Evolutionary conservation across 2,888 invertebrate species (phyloP).

Genomic region (Drosophila kambysellisi): DNA sequence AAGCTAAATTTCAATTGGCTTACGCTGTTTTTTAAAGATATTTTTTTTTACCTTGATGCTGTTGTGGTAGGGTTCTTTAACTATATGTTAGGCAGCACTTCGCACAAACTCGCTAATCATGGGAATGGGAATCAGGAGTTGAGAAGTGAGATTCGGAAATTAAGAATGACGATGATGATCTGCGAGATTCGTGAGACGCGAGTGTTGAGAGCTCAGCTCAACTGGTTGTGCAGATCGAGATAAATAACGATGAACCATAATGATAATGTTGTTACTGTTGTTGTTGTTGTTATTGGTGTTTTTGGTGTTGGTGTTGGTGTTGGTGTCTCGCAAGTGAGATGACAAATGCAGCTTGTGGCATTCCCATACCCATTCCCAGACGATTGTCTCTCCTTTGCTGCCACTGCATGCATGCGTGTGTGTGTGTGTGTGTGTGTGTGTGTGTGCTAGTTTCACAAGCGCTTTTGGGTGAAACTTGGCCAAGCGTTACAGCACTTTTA

Average conservation of each 20-base stretch:
- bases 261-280: slow-evolving; percentile 23
- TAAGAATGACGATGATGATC: slow-evolving; percentile 29
- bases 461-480: slow-evolving; percentile 54
- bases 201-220: slow-evolving; percentile 19
- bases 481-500: slow-evolving; percentile 18
- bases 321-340: slow-evolving; percentile 22
- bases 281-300: slow-evolving; percentile 13
- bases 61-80: slow-evolving; percentile 39
- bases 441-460: slow-evolving; percentile 51
- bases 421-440: slow-evolving; percentile 10
- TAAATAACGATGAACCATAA: slow-evolving; percentile 30
- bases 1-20: slow-evolving; percentile 6
- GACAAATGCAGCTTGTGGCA: slow-evolving; percentile 51
- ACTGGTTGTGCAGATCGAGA: slow-evolving; percentile 49
- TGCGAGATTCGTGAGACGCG: slow-evolving; percentile 14
- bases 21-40: neutral
- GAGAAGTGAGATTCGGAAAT: slow-evolving; percentile 39
- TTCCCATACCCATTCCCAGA: slow-evolving; percentile 61
- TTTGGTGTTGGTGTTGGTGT: slow-evolving; percentile 22
- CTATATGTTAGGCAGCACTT: slow-evolving; percentile 21
- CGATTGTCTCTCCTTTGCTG: slow-evolving; percentile 51
- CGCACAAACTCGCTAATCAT: slow-evolving; percentile 50
- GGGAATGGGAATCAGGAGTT: slow-evolving; percentile 31
- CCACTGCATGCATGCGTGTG: neutral
- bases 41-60: slow-evolving; percentile 3